Evolutionary conservation across 2,888 invertebrate species (phyloP).

Genomic region (Melanchra persicariae): DNA sequence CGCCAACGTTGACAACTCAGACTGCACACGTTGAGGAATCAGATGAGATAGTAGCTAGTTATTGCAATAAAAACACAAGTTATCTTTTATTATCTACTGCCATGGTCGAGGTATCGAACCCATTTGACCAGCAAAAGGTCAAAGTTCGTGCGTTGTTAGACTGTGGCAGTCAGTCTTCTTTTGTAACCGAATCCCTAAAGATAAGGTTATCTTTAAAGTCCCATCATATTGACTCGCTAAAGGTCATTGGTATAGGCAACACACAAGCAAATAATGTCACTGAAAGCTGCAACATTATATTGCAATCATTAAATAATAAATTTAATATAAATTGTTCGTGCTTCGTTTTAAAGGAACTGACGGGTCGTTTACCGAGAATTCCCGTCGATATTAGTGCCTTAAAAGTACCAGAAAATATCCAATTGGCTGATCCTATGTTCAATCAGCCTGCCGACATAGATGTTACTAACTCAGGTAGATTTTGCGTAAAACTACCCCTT

Average conservation of each 20-base stretch:
- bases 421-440: no score
- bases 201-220: background rate
- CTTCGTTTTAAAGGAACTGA: conserved; percentile 52
- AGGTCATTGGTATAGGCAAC: conserved; percentile 32
- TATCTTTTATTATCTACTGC: conserved; percentile 28
- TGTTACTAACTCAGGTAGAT: conserved; percentile 45
- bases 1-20: background rate
- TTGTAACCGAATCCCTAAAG: conserved; percentile 23
- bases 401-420: no score
- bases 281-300: conserved; percentile 9
- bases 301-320: conserved; percentile 2
- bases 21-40: background rate
- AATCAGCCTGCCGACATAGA: no score
- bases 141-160: conserved; percentile 34
- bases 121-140: background rate
- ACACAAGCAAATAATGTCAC: background rate
- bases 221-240: background rate
- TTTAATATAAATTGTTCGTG: conserved; percentile 25
- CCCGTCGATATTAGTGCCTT: no score
- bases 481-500: conserved; percentile 52
- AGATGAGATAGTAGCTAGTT: background rate
- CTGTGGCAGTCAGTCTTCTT: conserved; percentile 35
- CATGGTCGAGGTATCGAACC: conserved; percentile 22
- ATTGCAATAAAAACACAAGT: background rate
- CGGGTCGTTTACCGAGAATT: no score